Conservation (phyloP, 2,797 vertebrate species). For the Coracias cyanogaster region DNA sequence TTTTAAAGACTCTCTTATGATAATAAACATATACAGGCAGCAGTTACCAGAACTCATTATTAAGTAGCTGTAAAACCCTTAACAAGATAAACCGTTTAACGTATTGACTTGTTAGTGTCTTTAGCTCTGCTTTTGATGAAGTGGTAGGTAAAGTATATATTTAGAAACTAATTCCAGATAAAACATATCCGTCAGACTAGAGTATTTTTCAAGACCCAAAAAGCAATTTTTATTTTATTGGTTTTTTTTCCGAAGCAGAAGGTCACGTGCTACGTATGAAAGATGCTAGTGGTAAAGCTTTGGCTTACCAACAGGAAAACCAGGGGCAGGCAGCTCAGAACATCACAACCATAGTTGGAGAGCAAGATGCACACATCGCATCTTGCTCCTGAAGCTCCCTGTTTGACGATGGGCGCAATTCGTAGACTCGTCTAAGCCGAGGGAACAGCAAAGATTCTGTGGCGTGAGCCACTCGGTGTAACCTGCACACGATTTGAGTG, state of each 20-base stretch:
- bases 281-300: background rate
- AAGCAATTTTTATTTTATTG: too few species aligned
- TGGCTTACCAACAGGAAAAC: background rate
- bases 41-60: slow-evolving; percentile 31
- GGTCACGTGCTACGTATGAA: background rate
- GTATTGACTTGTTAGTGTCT: background rate
- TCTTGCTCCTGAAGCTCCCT: background rate
- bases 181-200: background rate
- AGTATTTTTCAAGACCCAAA: background rate
- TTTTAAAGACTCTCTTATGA: background rate
- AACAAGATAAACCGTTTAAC: slow-evolving; percentile 19
- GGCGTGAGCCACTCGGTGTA: background rate
- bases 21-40: slow-evolving; percentile 8
- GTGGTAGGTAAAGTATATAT: background rate
- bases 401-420: accelerated
- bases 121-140: background rate
- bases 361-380: background rate
- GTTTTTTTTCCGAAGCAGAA: background rate
- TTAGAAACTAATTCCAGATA: slow-evolving; percentile 42
- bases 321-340: background rate
- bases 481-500: background rate
- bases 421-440: background rate
- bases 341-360: background rate
- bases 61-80: slow-evolving; percentile 42
- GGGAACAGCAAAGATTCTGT: background rate